Evolutionary conservation across 2,888 invertebrate genomes (phyloP).

Genomic region (Suillia variegata): DNA sequence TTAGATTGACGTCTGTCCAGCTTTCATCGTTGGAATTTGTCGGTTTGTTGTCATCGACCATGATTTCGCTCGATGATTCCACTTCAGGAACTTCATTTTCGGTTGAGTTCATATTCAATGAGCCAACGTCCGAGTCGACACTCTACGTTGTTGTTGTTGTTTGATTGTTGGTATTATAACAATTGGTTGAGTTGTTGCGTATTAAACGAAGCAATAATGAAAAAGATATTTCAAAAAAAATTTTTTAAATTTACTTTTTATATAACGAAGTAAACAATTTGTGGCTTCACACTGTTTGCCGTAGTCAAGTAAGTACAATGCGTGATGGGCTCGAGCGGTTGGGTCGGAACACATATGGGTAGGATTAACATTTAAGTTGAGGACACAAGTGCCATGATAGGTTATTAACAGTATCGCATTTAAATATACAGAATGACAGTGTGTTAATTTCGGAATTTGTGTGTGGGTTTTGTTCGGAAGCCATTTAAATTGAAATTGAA

Average conservation of each 20-base stretch:
- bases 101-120: conserved; percentile 73
- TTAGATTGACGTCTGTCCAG: conserved; percentile 92
- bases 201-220: neutral
- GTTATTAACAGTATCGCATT: no score
- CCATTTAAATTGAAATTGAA: no score
- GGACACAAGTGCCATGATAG: no score
- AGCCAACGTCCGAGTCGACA: conserved; percentile 82
- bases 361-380: no score
- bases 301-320: no score
- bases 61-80: conserved; percentile 72
- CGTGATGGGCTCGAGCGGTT: no score
- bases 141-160: conserved; percentile 67
- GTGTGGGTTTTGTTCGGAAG: no score
- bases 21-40: conserved; percentile 79
- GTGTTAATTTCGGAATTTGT: no score
- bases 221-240: neutral
- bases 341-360: no score
- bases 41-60: conserved; percentile 75
- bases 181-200: neutral
- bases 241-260: neutral
- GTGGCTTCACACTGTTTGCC: no score
- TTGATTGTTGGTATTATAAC: neutral
- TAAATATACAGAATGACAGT: no score
- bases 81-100: conserved; percentile 75
- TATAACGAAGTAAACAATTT: no score